These are phyloP conservation scores for Drosophila ohnishii DNA, from an alignment of 1,140 invertebrate genomes.

Conservation along the genomic window DNA sequence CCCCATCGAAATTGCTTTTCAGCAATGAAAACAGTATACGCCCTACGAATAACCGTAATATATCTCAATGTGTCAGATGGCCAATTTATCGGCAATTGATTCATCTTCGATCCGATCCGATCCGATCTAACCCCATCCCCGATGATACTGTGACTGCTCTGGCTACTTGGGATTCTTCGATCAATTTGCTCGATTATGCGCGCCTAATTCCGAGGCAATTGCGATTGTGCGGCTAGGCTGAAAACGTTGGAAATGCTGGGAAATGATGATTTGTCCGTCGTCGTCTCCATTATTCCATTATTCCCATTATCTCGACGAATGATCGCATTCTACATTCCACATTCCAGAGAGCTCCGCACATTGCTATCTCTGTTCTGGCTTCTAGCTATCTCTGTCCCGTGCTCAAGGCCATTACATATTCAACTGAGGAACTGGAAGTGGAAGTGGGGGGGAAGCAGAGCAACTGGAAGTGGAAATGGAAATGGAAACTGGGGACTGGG, in stretches of 20 bases:
- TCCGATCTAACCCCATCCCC: neutral
- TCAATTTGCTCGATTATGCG: conserved; percentile 43
- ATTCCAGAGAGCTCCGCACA: conserved; percentile 16
- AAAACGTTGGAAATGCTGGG: neutral
- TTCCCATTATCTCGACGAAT: conserved; percentile 30
- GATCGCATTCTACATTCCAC: conserved; percentile 38
- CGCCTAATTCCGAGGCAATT: conserved; percentile 39
- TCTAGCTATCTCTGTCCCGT: conserved; percentile 17
- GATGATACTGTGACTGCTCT: neutral
- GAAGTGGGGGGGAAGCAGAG: neutral
- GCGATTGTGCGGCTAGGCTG: conserved; percentile 7
- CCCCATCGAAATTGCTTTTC: neutral
- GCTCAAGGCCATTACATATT: conserved; percentile 44
- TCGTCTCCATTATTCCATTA: conserved; percentile 31
- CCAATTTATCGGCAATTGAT: conserved; percentile 32
- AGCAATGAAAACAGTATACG: neutral
- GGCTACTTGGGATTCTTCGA: conserved; percentile 20
- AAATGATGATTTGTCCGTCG: conserved; percentile 34
- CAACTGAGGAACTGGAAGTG: conserved; percentile 30
- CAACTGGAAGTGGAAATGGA: conserved; percentile 16
- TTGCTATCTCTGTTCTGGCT: conserved; percentile 11
- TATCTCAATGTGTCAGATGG: conserved; percentile 20
- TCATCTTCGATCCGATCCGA: conserved; percentile 13
- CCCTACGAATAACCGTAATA: conserved; percentile 5
- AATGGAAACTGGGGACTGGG: conserved; percentile 7